Evolutionary conservation across 2,888 invertebrate genomes (phyloP).

Genomic region (Esperia sulphurella): DNA sequence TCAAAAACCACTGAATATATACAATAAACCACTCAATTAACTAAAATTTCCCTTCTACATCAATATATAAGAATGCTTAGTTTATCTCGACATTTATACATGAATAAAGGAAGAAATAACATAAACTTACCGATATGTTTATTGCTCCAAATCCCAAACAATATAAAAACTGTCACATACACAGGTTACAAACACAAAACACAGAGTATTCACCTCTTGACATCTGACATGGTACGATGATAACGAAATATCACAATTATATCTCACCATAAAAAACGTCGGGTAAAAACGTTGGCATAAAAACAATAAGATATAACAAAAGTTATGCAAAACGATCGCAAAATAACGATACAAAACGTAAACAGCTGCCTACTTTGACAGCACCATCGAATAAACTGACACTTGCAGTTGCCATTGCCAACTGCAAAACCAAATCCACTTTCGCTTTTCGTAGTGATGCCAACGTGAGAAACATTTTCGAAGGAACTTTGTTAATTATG

Average conservation of each 20-base stretch:
- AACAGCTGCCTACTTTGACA: constrained; percentile 78
- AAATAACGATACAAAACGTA: constrained; percentile 76
- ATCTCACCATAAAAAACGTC: constrained; percentile 52
- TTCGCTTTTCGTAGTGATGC: constrained; percentile 39
- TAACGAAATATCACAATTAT: constrained; percentile 49
- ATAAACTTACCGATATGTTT: constrained; percentile 67
- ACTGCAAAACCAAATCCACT: constrained; percentile 37
- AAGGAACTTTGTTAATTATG: not conserved
- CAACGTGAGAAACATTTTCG: not conserved
- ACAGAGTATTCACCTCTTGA: constrained; percentile 75
- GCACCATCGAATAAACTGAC: constrained; percentile 70
- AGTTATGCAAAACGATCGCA: constrained; percentile 73
- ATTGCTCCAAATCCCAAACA: constrained; percentile 73
- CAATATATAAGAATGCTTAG: constrained; percentile 5
- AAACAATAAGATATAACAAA: constrained; percentile 72
- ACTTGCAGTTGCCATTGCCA: constrained; percentile 64
- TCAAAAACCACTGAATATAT: constrained; percentile 19
- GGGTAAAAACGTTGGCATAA: constrained; percentile 62
- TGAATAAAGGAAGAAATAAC: constrained; percentile 41
- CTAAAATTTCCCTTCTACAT: not conserved
- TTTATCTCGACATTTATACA: constrained; percentile 21
- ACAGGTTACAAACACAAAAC: constrained; percentile 69
- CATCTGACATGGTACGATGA: constrained; percentile 69
- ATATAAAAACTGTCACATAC: constrained; percentile 71
- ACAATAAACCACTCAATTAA: constrained; percentile 18